Conservation (phyloP, 2,888 invertebrate species). For the Agonum fuliginosum region DNA sequence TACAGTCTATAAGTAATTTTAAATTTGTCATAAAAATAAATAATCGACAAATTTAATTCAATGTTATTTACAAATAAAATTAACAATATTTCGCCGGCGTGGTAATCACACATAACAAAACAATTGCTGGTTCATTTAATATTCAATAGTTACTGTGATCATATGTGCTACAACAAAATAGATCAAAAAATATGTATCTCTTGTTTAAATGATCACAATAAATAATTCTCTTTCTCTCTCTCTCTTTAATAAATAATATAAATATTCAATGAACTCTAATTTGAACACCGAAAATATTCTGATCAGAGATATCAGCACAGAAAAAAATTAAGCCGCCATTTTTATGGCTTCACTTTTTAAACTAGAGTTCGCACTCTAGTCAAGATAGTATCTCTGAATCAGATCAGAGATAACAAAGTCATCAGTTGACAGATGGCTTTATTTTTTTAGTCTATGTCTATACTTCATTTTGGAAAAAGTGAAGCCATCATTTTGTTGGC, state of each 20-base stretch:
- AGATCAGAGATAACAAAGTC: too few relatives aligned
- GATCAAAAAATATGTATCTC: conserved; percentile 43
- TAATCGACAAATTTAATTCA: conserved; percentile 6
- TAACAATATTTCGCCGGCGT: neutral
- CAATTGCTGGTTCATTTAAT: conserved; percentile 12
- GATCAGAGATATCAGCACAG: neutral
- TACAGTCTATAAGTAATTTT: neutral
- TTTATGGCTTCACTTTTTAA: too few relatives aligned
- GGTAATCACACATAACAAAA: neutral
- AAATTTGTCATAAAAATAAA: conserved; percentile 12
- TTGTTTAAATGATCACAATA: conserved; percentile 9
- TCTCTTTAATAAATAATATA: neutral
- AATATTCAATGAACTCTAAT: neutral
- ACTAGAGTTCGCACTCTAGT: too few relatives aligned
- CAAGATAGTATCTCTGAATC: too few relatives aligned
- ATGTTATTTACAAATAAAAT: neutral
- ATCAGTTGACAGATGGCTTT: too few relatives aligned
- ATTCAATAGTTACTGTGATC: conserved; percentile 31
- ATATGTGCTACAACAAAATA: conserved; percentile 10
- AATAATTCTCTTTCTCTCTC: conserved; percentile 24
- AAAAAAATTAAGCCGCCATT: too few relatives aligned
- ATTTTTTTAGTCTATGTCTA: too few relatives aligned
- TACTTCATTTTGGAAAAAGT: too few relatives aligned
- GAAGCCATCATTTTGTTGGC: too few relatives aligned
- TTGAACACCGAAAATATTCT: conserved; percentile 34